Conservation (phyloP, 2,113 vertebrate genomes). For the Sprattus sprattus region DNA sequence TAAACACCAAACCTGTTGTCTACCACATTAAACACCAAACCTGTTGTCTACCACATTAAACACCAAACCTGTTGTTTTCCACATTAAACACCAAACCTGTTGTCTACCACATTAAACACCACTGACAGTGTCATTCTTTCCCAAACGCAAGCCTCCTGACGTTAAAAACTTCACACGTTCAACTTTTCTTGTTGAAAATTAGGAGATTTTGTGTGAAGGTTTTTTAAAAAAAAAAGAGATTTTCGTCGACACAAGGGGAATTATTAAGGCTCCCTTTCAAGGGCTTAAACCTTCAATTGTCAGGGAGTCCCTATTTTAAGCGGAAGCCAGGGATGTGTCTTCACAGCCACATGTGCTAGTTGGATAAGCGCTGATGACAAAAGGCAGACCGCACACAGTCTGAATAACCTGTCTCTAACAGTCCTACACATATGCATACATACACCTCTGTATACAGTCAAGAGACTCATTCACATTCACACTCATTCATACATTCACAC, state of each 20-base stretch:
- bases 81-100: too few relatives aligned
- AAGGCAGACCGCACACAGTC: not conserved
- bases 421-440: too few relatives aligned
- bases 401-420: not conserved
- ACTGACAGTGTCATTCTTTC: not conserved
- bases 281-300: slow-evolving; percentile 34
- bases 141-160: not conserved
- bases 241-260: slow-evolving; percentile 25
- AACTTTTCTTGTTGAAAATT: not conserved
- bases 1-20: too few relatives aligned
- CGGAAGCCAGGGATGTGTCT: not conserved
- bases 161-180: not conserved
- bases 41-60: too few relatives aligned
- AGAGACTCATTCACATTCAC: too few relatives aligned
- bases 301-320: not conserved
- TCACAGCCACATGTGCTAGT: not conserved
- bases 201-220: slow-evolving; percentile 29
- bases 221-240: slow-evolving; percentile 21
- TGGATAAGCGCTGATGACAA: not conserved
- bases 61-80: not conserved
- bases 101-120: not conserved
- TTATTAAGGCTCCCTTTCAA: slow-evolving; percentile 36
- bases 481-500: too few relatives aligned
- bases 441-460: too few relatives aligned
- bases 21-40: not conserved